phyloP scores from a whole-genome alignment of 2,113 vertebrate species.

The Melospiza melodia region DNA sequence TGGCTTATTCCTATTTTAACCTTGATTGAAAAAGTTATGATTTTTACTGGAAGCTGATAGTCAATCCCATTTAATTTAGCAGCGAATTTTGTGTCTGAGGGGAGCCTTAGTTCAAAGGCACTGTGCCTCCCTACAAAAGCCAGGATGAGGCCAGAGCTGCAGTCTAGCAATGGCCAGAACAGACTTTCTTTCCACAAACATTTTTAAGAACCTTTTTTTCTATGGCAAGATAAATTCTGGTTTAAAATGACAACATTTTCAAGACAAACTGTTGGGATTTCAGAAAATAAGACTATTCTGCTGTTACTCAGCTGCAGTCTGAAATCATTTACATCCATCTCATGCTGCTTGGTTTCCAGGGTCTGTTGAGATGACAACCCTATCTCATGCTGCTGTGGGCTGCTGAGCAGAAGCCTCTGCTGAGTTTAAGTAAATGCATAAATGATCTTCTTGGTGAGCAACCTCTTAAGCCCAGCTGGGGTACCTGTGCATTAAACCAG shows the following conservation, averaged over 20 bases:
- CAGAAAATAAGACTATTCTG: background rate
- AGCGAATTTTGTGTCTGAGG: background rate
- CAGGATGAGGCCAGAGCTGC: background rate
- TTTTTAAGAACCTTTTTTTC: background rate
- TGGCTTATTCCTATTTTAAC: background rate
- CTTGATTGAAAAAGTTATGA: background rate
- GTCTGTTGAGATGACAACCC: slow-evolving; percentile 32
- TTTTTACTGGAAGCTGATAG: background rate
- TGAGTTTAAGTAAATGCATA: slow-evolving; percentile 34
- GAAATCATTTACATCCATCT: slow-evolving; percentile 10
- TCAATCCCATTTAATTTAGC: background rate
- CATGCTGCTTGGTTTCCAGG: slow-evolving; percentile 19
- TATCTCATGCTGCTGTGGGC: background rate
- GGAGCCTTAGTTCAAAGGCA: background rate
- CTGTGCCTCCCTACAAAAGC: background rate
- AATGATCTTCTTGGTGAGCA: slow-evolving; percentile 37
- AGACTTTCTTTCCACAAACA: background rate
- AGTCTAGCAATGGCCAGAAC: background rate
- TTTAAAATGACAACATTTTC: background rate
- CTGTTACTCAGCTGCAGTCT: background rate
- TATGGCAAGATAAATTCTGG: background rate
- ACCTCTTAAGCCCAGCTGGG: slow-evolving; percentile 27
- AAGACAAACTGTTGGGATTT: background rate
- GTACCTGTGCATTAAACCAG: slow-evolving; percentile 27
- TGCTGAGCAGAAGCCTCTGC: slow-evolving; percentile 4